Evolutionary conservation across 2,113 vertebrate genomes (phyloP).

Genomic region (Sinosuthora webbiana): DNA sequence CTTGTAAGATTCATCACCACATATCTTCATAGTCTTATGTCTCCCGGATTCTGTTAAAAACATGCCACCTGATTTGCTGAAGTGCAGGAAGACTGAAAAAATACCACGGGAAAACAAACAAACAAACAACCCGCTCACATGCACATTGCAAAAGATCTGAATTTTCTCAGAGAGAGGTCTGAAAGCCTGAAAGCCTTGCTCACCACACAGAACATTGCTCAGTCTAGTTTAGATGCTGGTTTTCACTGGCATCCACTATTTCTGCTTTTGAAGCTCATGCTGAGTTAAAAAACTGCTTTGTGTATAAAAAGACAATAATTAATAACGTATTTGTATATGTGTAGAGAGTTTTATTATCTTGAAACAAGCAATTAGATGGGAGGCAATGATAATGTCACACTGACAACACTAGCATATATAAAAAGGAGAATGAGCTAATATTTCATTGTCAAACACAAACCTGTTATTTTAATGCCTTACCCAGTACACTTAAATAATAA

Average conservation of each 20-base stretch:
- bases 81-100: not conserved
- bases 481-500: not conserved
- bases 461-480: not conserved
- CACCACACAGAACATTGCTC: not conserved
- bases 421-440: not conserved
- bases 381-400: not conserved
- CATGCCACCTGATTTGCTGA: not conserved
- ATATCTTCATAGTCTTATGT: not conserved
- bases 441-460: not conserved
- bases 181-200: not conserved
- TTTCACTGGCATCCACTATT: not conserved
- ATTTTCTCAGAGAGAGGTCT: not conserved
- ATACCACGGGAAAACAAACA: not conserved
- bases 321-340: not conserved
- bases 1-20: not conserved
- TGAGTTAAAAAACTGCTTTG: not conserved
- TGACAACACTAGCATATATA: not conserved
- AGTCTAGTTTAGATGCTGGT: not conserved
- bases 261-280: not conserved
- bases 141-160: not conserved
- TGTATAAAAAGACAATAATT: not conserved
- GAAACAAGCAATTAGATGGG: slow-evolving; percentile 3
- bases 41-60: not conserved
- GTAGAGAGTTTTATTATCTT: not conserved
- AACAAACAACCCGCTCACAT: not conserved